Evolutionary conservation across 1,140 invertebrate species (phyloP).

Genomic region (Drosophila triauraria): DNA sequence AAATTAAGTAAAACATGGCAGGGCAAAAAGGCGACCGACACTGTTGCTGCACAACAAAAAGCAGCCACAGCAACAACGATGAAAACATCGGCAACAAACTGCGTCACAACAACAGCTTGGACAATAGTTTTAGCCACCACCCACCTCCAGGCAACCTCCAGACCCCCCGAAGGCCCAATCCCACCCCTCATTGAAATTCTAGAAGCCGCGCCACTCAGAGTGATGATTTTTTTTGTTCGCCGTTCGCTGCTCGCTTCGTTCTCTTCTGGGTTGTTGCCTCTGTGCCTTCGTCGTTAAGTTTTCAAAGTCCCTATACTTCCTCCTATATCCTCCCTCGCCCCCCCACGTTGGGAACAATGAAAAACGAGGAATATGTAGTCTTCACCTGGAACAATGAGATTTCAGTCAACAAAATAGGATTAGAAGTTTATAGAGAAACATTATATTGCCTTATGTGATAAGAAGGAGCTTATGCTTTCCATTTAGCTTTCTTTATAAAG

Average conservation of each 20-base stretch:
- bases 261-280: slow-evolving; percentile 11
- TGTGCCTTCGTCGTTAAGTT: slow-evolving; percentile 21
- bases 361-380: neutral
- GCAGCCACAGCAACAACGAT: slow-evolving; percentile 13
- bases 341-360: neutral
- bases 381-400: slow-evolving; percentile 3
- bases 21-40: slow-evolving; percentile 21
- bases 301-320: slow-evolving; percentile 22
- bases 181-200: slow-evolving; percentile 39
- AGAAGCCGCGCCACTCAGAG: slow-evolving; percentile 37
- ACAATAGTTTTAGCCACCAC: slow-evolving; percentile 31
- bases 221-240: slow-evolving; percentile 10
- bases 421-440: neutral
- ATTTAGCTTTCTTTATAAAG: neutral
- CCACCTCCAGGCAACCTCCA: slow-evolving; percentile 5
- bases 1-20: slow-evolving; percentile 51
- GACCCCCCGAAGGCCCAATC: neutral
- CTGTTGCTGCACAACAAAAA: slow-evolving; percentile 33
- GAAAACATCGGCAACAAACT: slow-evolving; percentile 32
- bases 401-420: neutral
- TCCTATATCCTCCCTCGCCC: neutral
- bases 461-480: too few relatives aligned
- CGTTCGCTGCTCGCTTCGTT: neutral
- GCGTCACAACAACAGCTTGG: slow-evolving; percentile 36
- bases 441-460: neutral